Conservation (phyloP, 2,797 vertebrate species). For the Babyrousa celebensis region DNA sequence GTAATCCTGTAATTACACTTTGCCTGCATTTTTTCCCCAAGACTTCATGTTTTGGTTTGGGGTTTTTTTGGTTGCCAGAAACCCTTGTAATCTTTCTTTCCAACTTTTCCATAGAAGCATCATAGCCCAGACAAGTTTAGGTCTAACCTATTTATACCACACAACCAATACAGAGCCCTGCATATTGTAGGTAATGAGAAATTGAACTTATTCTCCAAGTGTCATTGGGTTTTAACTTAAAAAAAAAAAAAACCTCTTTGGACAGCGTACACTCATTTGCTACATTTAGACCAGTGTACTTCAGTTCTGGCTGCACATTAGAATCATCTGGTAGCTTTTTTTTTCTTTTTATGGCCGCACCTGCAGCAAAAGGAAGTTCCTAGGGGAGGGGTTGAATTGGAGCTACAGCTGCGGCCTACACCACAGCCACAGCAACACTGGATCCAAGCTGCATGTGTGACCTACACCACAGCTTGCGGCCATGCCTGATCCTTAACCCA, state of each 20-base stretch:
- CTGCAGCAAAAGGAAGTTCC: too few relatives aligned
- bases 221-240: constrained; percentile 59
- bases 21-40: constrained; percentile 37
- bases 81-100: constrained; percentile 37
- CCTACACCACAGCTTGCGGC: too few relatives aligned
- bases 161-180: background rate
- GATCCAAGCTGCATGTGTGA: too few relatives aligned
- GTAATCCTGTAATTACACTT: constrained; percentile 55
- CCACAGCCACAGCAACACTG: too few relatives aligned
- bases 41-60: background rate
- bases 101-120: constrained; percentile 44
- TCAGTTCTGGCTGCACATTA: background rate
- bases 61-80: constrained; percentile 47
- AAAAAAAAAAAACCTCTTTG: background rate
- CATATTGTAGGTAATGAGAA: constrained; percentile 46
- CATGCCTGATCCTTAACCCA: too few relatives aligned
- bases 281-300: background rate
- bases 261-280: constrained; percentile 12
- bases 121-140: constrained; percentile 54
- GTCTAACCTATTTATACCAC: constrained; percentile 48
- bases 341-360: too few relatives aligned
- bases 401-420: too few relatives aligned
- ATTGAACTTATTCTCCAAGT: constrained; percentile 63
- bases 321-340: constrained; percentile 34
- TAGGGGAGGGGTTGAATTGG: background rate